These are phyloP conservation scores for Lepus townsendii DNA, from an alignment of 2,797 vertebrate genomes.

Conservation along the genomic window DNA sequence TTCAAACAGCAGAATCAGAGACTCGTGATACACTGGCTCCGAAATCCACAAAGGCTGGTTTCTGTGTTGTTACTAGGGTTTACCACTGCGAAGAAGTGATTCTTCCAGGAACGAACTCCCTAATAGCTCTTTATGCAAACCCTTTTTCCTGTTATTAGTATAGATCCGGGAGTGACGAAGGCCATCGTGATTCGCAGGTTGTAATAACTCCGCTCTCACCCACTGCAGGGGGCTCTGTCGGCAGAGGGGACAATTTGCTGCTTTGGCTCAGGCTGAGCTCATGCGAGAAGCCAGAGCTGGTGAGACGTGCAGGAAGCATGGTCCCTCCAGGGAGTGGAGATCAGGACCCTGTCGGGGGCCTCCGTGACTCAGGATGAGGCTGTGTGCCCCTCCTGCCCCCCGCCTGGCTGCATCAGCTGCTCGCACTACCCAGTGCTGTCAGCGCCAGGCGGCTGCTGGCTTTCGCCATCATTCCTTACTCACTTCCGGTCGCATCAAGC, in stretches of 20 bases:
- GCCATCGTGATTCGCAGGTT: constrained; percentile 21
- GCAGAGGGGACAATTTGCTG: background rate
- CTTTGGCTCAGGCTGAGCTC: background rate
- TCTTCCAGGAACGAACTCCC: background rate
- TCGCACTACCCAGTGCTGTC: rapidly evolving
- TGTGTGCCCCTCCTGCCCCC: rapidly evolving
- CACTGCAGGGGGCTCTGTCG: background rate
- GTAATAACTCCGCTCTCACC: constrained; percentile 18
- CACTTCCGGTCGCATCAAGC: background rate
- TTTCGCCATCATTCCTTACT: background rate
- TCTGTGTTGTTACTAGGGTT: constrained; percentile 44
- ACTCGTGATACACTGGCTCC: background rate
- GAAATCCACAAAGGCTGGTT: constrained; percentile 47
- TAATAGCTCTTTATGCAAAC: constrained; percentile 66
- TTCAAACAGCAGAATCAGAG: no score
- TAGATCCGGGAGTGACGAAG: constrained; percentile 62
- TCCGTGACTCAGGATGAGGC: background rate
- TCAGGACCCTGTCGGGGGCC: background rate
- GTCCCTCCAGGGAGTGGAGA: background rate
- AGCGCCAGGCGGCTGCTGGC: background rate
- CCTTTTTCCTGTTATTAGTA: constrained; percentile 61
- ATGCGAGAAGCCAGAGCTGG: background rate
- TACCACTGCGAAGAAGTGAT: constrained; percentile 30
- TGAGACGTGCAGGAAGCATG: background rate
- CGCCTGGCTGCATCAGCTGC: background rate